Evolutionary conservation across 1,140 invertebrate species (phyloP).

Genomic region (Mercenaria mercenaria): DNA sequence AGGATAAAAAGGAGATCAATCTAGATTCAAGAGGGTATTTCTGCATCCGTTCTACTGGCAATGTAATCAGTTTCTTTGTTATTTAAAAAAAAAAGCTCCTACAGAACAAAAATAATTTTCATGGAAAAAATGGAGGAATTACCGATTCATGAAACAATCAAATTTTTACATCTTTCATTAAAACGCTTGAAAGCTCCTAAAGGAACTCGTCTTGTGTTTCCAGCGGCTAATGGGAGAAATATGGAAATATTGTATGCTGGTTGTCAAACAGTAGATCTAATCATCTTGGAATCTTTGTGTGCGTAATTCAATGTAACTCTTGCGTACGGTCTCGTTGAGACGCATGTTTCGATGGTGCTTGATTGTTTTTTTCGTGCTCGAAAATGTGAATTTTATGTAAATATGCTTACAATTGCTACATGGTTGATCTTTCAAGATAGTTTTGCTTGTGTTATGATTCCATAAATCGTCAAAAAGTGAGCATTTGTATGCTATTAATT

Average conservation of each 20-base stretch:
- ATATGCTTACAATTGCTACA: not conserved
- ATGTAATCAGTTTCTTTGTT: not conserved
- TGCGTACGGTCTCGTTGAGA: not conserved
- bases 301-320: conserved; percentile 19
- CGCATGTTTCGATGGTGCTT: not conserved
- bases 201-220: not conserved
- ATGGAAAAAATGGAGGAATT: not conserved
- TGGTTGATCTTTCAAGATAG: not conserved
- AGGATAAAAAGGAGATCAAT: not conserved
- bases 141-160: not conserved
- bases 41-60: not conserved
- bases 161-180: not conserved
- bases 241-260: conserved; percentile 14
- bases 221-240: not conserved
- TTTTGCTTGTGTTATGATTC: not conserved
- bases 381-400: conserved; percentile 42
- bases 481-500: conserved; percentile 38
- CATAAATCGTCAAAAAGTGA: not conserved
- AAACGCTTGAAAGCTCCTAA: not conserved
- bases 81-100: not conserved
- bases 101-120: too few relatives aligned
- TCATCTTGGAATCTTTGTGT: not conserved
- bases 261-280: conserved; percentile 18
- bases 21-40: not conserved
- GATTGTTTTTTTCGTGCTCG: not conserved